Evolutionary conservation across 2,888 invertebrate species (phyloP), one percentile per base, ranked within the genome.

Genomic region (Trichopoda pennipes): DNA sequence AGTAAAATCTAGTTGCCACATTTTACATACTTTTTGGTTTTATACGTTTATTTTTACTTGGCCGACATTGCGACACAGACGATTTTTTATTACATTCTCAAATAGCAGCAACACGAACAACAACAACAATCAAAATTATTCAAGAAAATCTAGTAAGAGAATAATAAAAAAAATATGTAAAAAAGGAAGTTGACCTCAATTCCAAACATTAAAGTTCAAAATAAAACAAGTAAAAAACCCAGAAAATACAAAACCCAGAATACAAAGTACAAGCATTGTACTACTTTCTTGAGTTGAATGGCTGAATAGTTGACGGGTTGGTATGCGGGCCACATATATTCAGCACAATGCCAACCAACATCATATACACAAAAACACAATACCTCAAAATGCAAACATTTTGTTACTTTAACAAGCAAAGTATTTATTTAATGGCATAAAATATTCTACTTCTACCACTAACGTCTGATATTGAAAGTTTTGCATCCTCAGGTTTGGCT

Each of bases 21-120:
- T 70, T 81, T 49, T 80, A 28, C 32, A 58, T 60, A n/a, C 16
- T 8, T 47, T 82, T 72, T 19, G 16, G 21, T 55, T 19, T 55
- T 49, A 51, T 58, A n/a, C 14, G 56, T 68, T 32, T 53, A 51
- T 21, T 68, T 81, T 69, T 81, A 61, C 75, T 83, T 69, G 83
- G 63, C 77, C 84, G 81, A 85, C 81, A 83, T 76, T 74, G 82
- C 82, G 66, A 82, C 81, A 75, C 16, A 74, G 73, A 56, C 58
- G 38, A 63, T 42, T 69, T 74, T 74, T 76, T 38, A 38, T 38
- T 66, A 42, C 47, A 44, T 44, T 55, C n/a, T 73, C 14, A 32
- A 55, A 44, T 17, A 19, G 42, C 42, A 61, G 42, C 19, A 63
- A 38, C 38, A 38, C 10, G 2, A 12, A 28, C 3, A 28, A 4